Evolutionary conservation across 2,113 vertebrate species (phyloP).

Genomic region (Chlamydotis undulata): DNA sequence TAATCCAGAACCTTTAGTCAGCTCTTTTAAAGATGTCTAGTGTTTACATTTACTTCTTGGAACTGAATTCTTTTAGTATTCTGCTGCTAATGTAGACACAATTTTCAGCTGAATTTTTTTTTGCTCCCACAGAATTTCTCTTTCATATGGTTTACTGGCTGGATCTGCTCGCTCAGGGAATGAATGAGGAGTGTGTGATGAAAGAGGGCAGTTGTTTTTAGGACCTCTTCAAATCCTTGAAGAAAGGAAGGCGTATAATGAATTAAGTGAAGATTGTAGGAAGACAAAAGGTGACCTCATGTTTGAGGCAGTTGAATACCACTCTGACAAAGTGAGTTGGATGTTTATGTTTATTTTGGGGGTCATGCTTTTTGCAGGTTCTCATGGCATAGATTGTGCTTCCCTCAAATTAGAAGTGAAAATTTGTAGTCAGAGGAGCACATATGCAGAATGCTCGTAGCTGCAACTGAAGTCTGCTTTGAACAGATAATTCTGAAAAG

Average conservation of each 20-base stretch:
- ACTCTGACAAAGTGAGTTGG: background rate
- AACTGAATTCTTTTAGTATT: background rate
- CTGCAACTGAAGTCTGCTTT: background rate
- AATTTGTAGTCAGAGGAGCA: background rate
- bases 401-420: background rate
- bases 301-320: background rate
- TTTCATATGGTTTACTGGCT: background rate
- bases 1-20: background rate
- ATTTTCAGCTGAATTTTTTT: background rate
- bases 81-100: background rate
- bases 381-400: background rate
- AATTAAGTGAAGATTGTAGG: background rate
- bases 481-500: background rate
- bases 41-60: background rate
- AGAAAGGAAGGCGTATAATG: background rate
- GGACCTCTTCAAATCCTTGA: background rate
- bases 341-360: background rate
- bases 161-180: background rate
- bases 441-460: background rate
- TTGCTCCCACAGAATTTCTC: background rate
- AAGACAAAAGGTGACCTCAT: background rate
- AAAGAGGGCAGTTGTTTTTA: background rate
- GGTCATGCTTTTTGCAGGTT: background rate
- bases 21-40: background rate
- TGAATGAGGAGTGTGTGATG: background rate